Base-by-base conservation (phyloP, 2,888 invertebrate genomes). In the Tanypteryx hageni region DNA sequence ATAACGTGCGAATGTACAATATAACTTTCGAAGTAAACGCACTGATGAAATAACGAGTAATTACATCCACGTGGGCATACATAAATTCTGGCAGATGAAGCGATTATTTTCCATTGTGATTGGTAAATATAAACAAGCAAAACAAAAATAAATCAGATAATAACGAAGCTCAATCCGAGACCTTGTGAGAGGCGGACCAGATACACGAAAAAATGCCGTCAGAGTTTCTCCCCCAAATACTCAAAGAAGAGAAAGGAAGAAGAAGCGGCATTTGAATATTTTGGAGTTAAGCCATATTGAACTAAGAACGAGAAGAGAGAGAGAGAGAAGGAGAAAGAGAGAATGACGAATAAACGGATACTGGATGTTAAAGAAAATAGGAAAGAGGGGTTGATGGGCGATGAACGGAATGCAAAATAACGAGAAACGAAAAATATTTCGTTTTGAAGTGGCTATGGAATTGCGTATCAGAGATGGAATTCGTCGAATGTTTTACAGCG, bases 401-500 rank as follows among this genome's bases (percentile, higher is more conserved):
- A 76, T 5, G 14, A 22, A 76, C 13, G 76, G 76, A 18, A 76
- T 10, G 76, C 27, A 22, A 76, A 76, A 76, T 27, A 76, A 68
- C 68, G 68, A 8, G 68, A 68, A 76, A 76, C 22, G 76, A 76
- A 76, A 76, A 76, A 22, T 76, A 27, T 76, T 76, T 76, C 22
- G 76, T 22, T 76, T 76, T 68, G 68, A 22, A 68, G 68, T 68
- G 68, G 68, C 18, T 76, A 76, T 27, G 76, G 76, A 27, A 3
- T 11, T 76, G 27, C 11, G 89, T 44, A 86, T 86, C 31, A 59
- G 61, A 61, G 85, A 18, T 16, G 18, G 31, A 44, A 57, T 11
- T n/a, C 83, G 31, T 18, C 64, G 44, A 64, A n/a, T 89, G 89
- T 31, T 89, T 61, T 64, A 59, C 44, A 16, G 86, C 58, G 61